phyloP scores from a whole-genome alignment of 2,888 invertebrate species.

The Notodonta ziczac region DNA sequence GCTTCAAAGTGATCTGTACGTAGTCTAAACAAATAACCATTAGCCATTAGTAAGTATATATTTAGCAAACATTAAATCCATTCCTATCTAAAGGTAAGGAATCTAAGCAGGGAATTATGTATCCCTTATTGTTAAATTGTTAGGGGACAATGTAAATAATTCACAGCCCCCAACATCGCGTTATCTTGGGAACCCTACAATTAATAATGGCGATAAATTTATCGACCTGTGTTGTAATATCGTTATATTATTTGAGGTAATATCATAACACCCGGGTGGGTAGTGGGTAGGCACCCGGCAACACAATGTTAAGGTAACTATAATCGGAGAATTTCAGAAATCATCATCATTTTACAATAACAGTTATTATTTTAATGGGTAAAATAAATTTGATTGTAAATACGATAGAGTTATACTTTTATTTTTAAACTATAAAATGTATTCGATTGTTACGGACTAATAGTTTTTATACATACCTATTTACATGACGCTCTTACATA shows the following conservation, averaged over 20 bases:
- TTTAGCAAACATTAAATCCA: background rate
- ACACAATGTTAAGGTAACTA: background rate
- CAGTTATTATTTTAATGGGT: background rate
- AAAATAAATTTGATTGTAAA: background rate
- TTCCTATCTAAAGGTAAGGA: background rate
- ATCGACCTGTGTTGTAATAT: conserved; percentile 24
- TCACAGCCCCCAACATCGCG: conserved; percentile 34
- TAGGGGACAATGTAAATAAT: conserved; percentile 42
- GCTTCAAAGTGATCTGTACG: background rate
- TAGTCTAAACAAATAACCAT: background rate
- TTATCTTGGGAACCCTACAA: conserved; percentile 56
- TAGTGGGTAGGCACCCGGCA: conserved; percentile 9
- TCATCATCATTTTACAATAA: background rate
- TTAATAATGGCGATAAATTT: conserved; percentile 70
- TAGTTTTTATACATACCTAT: too few relatives aligned
- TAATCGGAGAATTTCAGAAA: background rate
- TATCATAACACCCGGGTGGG: too few relatives aligned
- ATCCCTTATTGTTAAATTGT: conserved; percentile 38
- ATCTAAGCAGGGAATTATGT: conserved; percentile 29
- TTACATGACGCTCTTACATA: background rate
- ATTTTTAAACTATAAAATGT: too few relatives aligned
- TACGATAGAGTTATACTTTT: background rate
- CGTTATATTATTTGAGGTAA: conserved; percentile 32
- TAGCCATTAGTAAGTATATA: background rate
- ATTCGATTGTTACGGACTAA: too few relatives aligned